phyloP scores from a whole-genome alignment of 1,140 invertebrate species.

The Caenorhabditis brenneri region DNA sequence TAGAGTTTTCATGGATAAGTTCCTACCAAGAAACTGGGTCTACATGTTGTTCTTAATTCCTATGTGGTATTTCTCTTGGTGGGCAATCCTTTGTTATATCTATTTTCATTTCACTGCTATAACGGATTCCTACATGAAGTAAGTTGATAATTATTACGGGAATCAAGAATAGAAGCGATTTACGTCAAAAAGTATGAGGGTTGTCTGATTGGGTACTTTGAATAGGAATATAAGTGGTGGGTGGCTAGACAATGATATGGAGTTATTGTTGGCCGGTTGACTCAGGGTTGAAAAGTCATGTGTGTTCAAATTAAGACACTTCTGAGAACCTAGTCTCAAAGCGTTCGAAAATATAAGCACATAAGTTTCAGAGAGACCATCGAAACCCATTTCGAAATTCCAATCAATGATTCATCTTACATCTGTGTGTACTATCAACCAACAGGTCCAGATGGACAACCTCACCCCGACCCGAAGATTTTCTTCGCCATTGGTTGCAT shows the following conservation, averaged over 20 bases:
- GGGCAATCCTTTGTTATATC: constrained; percentile 12
- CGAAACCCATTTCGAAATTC: background rate
- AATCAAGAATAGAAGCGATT: background rate
- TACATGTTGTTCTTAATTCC: constrained; percentile 3
- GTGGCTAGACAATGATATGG: too few species aligned
- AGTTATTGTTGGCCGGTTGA: too few species aligned
- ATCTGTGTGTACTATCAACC: constrained; percentile 11
- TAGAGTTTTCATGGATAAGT: background rate
- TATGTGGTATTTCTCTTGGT: constrained; percentile 7
- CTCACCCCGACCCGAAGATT: background rate
- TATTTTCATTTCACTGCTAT: background rate
- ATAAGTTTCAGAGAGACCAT: constrained; percentile 23
- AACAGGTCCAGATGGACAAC: background rate
- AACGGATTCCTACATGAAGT: constrained; percentile 11
- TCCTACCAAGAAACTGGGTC: background rate
- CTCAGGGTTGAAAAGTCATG: too few species aligned
- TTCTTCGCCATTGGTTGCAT: constrained; percentile 26
- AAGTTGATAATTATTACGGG: background rate
- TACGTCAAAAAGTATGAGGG: too few species aligned
- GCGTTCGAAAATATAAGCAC: too few species aligned
- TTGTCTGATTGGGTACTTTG: background rate
- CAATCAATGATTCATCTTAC: constrained; percentile 12
- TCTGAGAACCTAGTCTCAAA: too few species aligned
- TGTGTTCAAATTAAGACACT: too few species aligned
- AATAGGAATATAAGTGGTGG: too few species aligned